Base-by-base conservation (phyloP, 1,140 invertebrate species). In the Zaprionus ghesquierei region DNA sequence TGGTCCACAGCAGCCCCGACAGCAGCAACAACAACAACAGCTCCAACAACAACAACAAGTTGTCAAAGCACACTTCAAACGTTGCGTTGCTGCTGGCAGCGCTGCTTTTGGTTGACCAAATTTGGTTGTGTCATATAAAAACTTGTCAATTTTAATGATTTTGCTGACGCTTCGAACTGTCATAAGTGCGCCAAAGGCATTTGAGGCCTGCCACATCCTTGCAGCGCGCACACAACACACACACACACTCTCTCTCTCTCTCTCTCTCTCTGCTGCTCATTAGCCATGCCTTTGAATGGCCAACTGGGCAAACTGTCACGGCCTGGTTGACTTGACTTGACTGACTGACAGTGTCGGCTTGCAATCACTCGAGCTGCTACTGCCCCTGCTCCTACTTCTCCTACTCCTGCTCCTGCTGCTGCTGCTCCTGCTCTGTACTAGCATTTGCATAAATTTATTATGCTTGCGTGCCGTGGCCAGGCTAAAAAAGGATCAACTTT, bases 91-190 rank as follows among this genome's bases (percentile, higher is more conserved):
- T 31, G 41, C n/a, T n/a, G n/a, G n/a, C n/a, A n/a, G n/a, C n/a
- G 50, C 33, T 56, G 58, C 64, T 73, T 74, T 69, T 81, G 65
- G 73, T 63, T 86, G 58, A 79, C 84, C 85, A 89, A 89, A 89
- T 89, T 89, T 89, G 84, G 85, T 56, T 70, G 55, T 84, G 85
- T 69, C 80, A 72, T 69, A 87, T 87, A 90, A 90, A 90, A 90
- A 90, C 80, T 90, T 90, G 89, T 90, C 89, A 90, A 90, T 90
- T 90, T 90, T 90, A 90, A 90, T 90, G 89, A 90, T 89, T 90
- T 90, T 78, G 69, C 89, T 90, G 89, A 90, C 89, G 89, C 89
- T 89, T 89, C 89, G 81, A 90, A 89, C 89, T 90, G 89, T 90
- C 89, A 90, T 85, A 89, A 89, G 82, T 87, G 82, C 84, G 82